Evolutionary conservation across 2,888 invertebrate species (phyloP), one percentile per base, ranked within the genome.

Genomic region (Acanthococcus lagerstroemiae): DNA sequence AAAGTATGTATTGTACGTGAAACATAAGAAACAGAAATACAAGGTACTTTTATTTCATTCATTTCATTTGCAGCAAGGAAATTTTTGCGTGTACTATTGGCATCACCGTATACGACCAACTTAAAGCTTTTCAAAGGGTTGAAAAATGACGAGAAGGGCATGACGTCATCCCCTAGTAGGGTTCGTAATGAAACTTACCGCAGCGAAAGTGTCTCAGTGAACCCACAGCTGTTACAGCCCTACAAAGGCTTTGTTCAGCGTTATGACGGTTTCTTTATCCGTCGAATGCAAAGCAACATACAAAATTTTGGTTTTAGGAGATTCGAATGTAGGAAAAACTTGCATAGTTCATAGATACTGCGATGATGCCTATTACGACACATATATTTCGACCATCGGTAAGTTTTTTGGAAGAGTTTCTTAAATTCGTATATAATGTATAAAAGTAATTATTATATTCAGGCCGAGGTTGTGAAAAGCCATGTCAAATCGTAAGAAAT

Each of bases 351-450:
- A 90, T 77, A 83, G 90, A 77, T 91, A 90, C 75, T 90, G 90
- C 76, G 90, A 90, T 76, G 90, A 91, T 77, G 82, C 88, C 73
- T 91, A 89, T 78, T 90, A 90, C 78, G 90, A 91, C 76, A 89
- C 90, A 71, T 90, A 90, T 78, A 90, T 90, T 79, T 90, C 90
- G 55, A 90, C 90, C 70, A 90, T 91, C 79, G 90, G 90, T 90
- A 77, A 85, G 85, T 79, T 68, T 72, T 37, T 45, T 45, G n/a
- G n/a, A n/a, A n/a, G n/a, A n/a, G n/a, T n/a, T n/a, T n/a, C 44
- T 37, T 9, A 37, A 37, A 37, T 37, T 12, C 9, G 44, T 37
- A n/a, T 37, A 37, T 12, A 37, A 37, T 37, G 44, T 37, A 12
- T 9, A 12, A 6, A 48, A n/a, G 6, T 48, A 48, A 48, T 48